phyloP scores from a whole-genome alignment of 2,888 invertebrate genomes.

The Syrphus vitripennis region DNA sequence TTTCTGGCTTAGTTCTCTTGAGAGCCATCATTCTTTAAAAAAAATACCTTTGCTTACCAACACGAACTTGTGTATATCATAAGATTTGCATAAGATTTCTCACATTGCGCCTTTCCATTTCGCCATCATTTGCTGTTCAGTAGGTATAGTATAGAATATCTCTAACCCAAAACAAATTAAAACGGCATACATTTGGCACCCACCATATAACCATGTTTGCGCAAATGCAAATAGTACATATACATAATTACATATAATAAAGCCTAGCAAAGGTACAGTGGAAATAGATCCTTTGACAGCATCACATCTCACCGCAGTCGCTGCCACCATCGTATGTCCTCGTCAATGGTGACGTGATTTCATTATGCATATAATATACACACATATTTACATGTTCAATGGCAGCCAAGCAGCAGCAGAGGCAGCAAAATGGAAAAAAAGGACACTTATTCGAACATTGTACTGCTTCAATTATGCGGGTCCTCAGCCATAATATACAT shows the following conservation, averaged over 20 bases:
- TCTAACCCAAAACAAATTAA: not conserved
- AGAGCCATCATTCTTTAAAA: too few species aligned
- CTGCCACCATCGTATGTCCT: not conserved
- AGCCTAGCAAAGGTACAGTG: not conserved
- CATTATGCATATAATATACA: conserved; percentile 30
- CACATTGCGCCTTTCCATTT: not conserved
- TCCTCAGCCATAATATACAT: conserved; percentile 10
- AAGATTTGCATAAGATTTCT: conserved; percentile 7
- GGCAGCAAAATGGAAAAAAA: not conserved
- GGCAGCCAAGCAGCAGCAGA: conserved; percentile 14
- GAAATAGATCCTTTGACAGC: conserved; percentile 22
- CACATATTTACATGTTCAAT: conserved; percentile 41
- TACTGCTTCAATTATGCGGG: conserved; percentile 51
- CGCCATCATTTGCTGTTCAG: not conserved
- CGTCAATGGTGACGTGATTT: conserved; percentile 7
- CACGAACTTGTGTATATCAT: not conserved
- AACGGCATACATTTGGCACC: conserved; percentile 34
- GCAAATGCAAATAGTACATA: conserved; percentile 37
- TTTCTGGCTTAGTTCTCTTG: too few species aligned
- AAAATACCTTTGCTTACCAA: not conserved
- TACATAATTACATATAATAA: not conserved
- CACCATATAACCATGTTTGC: conserved; percentile 15
- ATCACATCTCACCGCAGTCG: not conserved
- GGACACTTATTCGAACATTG: conserved; percentile 60
- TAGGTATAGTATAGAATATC: not conserved